Base-by-base conservation (phyloP, 2,113 vertebrate species). In the Caranx melampygus region DNA sequence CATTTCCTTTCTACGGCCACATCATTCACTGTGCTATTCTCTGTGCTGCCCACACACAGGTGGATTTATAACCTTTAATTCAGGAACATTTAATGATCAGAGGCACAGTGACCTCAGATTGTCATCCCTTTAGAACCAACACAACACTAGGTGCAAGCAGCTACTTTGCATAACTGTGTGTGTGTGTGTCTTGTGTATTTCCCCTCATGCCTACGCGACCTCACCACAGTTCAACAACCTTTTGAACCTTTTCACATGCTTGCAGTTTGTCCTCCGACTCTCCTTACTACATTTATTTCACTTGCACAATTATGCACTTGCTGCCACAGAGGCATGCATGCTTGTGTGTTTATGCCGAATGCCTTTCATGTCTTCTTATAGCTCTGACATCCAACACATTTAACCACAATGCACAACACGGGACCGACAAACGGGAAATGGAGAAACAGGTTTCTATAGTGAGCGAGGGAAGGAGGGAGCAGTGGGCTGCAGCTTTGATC, bases 401-500 rank as follows among this genome's bases (percentile, higher is more conserved):
- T 72, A 81, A 79, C 44, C 10, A 57, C 58, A 80, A n/a, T 71
- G 78, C 40, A 14, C 52, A 80, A 75, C 11, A 26, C 45, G 37
- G 64, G 52, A 79, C 37, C 31, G 76, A 10, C 14, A 20, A 61
- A 40, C 4, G 33, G 59, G 62, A 80, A 81, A 64, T 40, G 31
- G 52, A 81, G 54, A 10, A 54, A 51, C 31, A 15, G 31, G 31
- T 73, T 87, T 85, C 69, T 85, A 75, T 31, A 72, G 42, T 72
- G 26, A 18, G 49, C 6, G 4, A 54, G 35, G 58, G 34, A 67
- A 57, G 61, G 71, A 76, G 58, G 77, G 67, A 59, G 59, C 45
- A 55, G 51, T 42, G 64, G 77, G 72, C 75, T 59, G 71, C 79
- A 20, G 85, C 77, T 90, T 88, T 90, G 81, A 89, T 90, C 83